These are phyloP conservation scores for Melanogrammus aeglefinus DNA, from an alignment of 2,797 vertebrate genomes.

Conservation along the genomic window DNA sequence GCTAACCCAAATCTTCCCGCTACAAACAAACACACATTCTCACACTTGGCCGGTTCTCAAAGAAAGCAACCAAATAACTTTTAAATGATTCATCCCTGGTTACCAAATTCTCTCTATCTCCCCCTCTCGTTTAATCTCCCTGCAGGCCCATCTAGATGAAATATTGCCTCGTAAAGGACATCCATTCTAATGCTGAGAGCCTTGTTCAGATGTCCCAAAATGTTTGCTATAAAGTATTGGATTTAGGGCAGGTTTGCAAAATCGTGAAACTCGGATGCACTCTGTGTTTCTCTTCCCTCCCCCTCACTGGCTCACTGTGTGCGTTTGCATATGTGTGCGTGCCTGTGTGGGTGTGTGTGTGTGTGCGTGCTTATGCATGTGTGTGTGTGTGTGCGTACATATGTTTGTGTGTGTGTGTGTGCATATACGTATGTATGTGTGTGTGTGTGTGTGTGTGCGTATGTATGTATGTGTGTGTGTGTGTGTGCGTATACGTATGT, in stretches of 20 bases:
- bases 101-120: slow-evolving; percentile 50
- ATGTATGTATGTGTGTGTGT: too few species aligned
- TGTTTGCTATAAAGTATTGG: slow-evolving; percentile 78
- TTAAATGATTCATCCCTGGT: slow-evolving; percentile 71
- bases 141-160: slow-evolving; percentile 60
- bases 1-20: slow-evolving; percentile 14
- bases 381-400: neutral
- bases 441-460: too few species aligned
- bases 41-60: slow-evolving; percentile 65
- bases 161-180: slow-evolving; percentile 69
- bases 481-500: too few species aligned
- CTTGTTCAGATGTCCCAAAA: slow-evolving; percentile 68
- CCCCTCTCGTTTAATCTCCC: slow-evolving; percentile 55
- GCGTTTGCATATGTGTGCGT: neutral
- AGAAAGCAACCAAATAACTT: slow-evolving; percentile 64
- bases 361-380: neutral
- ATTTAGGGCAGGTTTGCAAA: slow-evolving; percentile 75
- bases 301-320: neutral
- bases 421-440: neutral
- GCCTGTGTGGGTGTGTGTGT: neutral
- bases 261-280: slow-evolving; percentile 37
- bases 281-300: neutral
- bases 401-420: neutral
- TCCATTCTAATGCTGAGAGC: slow-evolving; percentile 66
- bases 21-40: slow-evolving; percentile 39